Evolutionary conservation across 1,140 invertebrate genomes (phyloP).

Genomic region (Drosophila hydei): DNA sequence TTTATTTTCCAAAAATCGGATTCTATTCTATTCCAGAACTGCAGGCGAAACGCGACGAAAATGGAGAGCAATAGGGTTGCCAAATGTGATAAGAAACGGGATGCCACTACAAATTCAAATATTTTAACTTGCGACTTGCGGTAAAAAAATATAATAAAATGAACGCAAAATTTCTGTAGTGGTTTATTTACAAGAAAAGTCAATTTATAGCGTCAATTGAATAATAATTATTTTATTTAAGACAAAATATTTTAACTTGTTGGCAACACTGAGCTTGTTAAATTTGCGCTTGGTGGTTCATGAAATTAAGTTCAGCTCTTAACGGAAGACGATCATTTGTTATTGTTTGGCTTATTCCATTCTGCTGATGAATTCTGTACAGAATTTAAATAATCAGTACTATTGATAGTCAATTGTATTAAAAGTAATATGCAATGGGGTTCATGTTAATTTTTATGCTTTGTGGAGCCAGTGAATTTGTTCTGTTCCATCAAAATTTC

Average conservation of each 20-base stretch:
- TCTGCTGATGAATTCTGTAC: background rate
- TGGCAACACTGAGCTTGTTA: slow-evolving; percentile 2
- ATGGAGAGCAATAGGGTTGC: slow-evolving; percentile 38
- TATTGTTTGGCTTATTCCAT: background rate
- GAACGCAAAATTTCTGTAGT: background rate
- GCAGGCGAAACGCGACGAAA: slow-evolving; percentile 46
- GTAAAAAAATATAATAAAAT: background rate
- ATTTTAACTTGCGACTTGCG: background rate
- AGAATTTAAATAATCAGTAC: too few relatives aligned
- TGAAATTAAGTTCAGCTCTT: background rate
- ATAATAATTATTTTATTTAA: background rate
- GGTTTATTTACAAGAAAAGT: too few relatives aligned
- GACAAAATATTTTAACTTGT: background rate
- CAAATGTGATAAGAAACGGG: background rate
- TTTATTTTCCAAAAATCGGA: slow-evolving; percentile 51
- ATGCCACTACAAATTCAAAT: background rate
- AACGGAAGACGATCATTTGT: slow-evolving; percentile 8
- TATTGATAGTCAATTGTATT: too few relatives aligned
- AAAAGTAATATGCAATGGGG: too few relatives aligned
- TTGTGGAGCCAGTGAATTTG: background rate
- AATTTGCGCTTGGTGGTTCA: slow-evolving; percentile 8
- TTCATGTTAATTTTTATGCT: too few relatives aligned
- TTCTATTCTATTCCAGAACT: slow-evolving; percentile 51
- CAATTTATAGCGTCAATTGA: background rate
- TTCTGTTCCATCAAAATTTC: background rate